phyloP scores from a whole-genome alignment of 2,888 invertebrate species.

The Cataglyphis albicans region DNA sequence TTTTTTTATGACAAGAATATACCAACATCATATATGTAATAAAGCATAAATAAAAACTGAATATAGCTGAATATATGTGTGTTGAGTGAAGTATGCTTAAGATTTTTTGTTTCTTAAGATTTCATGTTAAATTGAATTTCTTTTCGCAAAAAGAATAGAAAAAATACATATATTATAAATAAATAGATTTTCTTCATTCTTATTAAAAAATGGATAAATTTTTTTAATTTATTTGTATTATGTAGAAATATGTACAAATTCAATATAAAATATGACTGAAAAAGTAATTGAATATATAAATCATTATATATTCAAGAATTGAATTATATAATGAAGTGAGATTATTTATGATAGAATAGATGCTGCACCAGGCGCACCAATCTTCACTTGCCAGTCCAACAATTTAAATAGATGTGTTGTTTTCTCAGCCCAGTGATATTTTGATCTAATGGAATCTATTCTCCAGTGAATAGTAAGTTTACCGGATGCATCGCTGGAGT shows the following conservation, averaged over 20 bases:
- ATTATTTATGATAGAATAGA: conserved; percentile 57
- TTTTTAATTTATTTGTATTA: neutral
- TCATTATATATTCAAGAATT: neutral
- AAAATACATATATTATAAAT: neutral
- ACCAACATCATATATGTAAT: neutral
- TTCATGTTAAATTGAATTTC: neutral
- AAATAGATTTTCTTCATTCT: neutral
- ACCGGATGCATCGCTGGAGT: conserved; percentile 91
- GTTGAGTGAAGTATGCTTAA: conserved; percentile 13
- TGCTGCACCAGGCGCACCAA: conserved; percentile 90
- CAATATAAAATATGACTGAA: conserved; percentile 8
- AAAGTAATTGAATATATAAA: conserved; percentile 11
- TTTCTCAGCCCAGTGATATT: conserved; percentile 80
- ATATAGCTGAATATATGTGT: neutral
- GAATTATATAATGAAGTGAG: neutral
- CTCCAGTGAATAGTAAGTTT: conserved; percentile 88
- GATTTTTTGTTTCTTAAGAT: neutral
- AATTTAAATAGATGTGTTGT: conserved; percentile 89
- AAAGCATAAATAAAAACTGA: conserved; percentile 1
- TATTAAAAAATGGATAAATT: neutral
- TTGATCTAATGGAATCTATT: conserved; percentile 74
- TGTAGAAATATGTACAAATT: neutral
- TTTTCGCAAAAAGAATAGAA: neutral
- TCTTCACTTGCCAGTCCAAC: conserved; percentile 91
- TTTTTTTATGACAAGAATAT: neutral